These are phyloP conservation scores for Coregonus sp. DNA, from an alignment of 2,797 vertebrate species.

Conservation along the genomic window DNA sequence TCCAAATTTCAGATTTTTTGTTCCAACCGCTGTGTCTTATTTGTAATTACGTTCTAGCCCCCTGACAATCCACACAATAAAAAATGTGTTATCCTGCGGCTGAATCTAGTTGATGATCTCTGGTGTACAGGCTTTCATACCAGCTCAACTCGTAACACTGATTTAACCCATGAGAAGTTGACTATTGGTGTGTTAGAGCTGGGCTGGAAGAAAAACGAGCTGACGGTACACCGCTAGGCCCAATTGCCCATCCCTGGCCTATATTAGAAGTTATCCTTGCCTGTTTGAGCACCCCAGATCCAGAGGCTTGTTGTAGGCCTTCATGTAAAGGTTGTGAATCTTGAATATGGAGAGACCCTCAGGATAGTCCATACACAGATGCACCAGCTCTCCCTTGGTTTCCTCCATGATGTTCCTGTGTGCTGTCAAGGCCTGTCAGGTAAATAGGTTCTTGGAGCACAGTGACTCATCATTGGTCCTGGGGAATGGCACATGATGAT, in stretches of 20 bases:
- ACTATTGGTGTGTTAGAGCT: neutral
- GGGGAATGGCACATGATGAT: neutral
- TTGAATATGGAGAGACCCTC: constrained; percentile 29
- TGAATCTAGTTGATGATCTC: no score
- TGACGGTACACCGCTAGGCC: neutral
- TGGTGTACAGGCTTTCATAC: neutral
- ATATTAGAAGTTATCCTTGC: neutral
- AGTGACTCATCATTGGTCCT: neutral
- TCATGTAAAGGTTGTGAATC: constrained; percentile 23
- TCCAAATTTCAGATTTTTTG: no score
- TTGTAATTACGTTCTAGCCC: no score
- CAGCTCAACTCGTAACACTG: neutral
- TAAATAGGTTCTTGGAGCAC: no score
- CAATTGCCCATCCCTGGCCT: neutral
- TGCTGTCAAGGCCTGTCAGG: neutral
- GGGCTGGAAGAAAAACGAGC: no score
- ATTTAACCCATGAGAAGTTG: neutral
- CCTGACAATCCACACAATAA: no score
- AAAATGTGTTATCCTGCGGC: no score
- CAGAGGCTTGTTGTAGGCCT: constrained; percentile 18
- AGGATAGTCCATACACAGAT: constrained; percentile 18
- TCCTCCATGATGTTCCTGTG: constrained; percentile 20
- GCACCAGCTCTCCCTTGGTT: constrained; percentile 10
- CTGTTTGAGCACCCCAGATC: constrained; percentile 12
- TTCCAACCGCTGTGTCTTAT: no score